phyloP scores from a whole-genome alignment of 1,140 invertebrate species.

The Ceratina japonica region DNA sequence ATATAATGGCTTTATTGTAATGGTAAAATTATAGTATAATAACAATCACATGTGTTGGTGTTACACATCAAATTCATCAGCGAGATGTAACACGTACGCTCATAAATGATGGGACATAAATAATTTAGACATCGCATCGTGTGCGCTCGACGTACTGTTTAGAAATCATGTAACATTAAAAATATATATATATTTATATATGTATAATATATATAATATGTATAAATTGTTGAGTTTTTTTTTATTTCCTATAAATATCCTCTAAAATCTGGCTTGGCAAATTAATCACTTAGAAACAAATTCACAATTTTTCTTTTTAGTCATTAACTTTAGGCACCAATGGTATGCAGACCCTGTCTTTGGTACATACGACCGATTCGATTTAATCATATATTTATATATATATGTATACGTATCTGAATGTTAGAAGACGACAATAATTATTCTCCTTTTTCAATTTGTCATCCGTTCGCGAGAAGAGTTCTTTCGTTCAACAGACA shows the following conservation, averaged over 20 bases:
- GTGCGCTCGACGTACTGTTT: conserved; percentile 75
- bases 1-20: conserved; percentile 78
- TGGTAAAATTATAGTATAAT: conserved; percentile 78
- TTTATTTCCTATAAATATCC: conserved; percentile 75
- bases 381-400: conserved; percentile 56
- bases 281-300: conserved; percentile 77
- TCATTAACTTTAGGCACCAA: conserved; percentile 79
- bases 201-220: conserved; percentile 71
- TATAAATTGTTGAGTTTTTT: conserved; percentile 77
- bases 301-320: conserved; percentile 69
- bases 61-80: conserved; percentile 70
- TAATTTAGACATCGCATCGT: conserved; percentile 78
- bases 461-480: conserved; percentile 22
- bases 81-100: conserved; percentile 78
- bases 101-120: conserved; percentile 78
- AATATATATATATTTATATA: conserved; percentile 76
- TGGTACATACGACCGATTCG: conserved; percentile 79
- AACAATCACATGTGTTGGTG: conserved; percentile 80
- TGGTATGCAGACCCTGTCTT: conserved; percentile 81
- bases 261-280: conserved; percentile 78
- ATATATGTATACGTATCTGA: conserved; percentile 26
- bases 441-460: conserved; percentile 49
- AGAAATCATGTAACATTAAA: conserved; percentile 80
- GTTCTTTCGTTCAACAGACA: conserved; percentile 47
- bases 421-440: conserved; percentile 46